phyloP scores from a whole-genome alignment of 1,140 invertebrate genomes.

The Spodoptera litura region DNA sequence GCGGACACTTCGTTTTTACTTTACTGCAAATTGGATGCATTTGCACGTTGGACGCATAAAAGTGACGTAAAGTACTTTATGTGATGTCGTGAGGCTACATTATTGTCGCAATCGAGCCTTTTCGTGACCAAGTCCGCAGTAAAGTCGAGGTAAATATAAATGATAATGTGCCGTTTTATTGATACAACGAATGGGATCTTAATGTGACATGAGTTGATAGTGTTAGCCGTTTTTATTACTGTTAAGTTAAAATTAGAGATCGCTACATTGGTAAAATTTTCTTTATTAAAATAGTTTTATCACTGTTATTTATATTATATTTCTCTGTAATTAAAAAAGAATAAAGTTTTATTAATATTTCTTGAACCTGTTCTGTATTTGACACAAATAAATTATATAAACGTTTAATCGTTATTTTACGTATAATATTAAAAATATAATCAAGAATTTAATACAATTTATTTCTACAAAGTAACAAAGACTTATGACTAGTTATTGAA shows the following conservation, averaged over 20 bases:
- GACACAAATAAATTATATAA: no score
- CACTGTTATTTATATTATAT: no score
- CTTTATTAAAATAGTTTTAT: no score
- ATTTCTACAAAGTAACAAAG: no score
- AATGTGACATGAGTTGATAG: background rate
- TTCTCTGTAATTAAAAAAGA: background rate
- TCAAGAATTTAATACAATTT: no score
- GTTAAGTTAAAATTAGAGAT: no score
- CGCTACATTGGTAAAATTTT: no score
- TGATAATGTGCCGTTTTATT: background rate
- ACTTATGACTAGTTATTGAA: no score
- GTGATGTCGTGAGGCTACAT: conserved; percentile 19
- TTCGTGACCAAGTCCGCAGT: conserved; percentile 19
- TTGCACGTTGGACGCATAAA: conserved; percentile 56
- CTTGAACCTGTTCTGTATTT: background rate
- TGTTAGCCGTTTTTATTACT: no score
- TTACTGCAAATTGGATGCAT: conserved; percentile 67
- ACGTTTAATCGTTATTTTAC: no score
- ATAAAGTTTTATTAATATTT: background rate
- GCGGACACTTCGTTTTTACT: conserved; percentile 57
- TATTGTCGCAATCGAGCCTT: conserved; percentile 30
- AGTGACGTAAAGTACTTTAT: conserved; percentile 48
- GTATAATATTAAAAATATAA: no score
- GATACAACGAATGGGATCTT: background rate
- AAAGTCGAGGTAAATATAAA: conserved; percentile 21